Conservation (phyloP, 64 coral and sea anemone species). For the Stichodactyla mertensii region DNA sequence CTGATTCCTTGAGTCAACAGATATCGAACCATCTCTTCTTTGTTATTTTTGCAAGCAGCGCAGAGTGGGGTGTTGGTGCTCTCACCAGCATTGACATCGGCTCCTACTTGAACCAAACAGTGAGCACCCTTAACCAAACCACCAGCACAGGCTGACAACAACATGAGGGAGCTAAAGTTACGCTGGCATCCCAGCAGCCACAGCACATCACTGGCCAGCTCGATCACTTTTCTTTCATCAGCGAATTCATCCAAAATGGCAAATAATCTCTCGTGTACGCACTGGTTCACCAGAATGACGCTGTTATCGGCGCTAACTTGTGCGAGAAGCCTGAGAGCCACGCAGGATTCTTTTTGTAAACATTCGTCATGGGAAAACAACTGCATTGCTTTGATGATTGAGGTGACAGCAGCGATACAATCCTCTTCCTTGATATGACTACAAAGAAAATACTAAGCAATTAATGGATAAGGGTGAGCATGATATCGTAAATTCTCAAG, state of each 20-base stretch:
- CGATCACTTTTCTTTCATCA: slow-evolving; percentile 42
- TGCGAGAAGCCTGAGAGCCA: slow-evolving; percentile 63
- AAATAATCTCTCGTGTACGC: slow-evolving; percentile 72
- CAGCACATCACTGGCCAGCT: slow-evolving; percentile 79
- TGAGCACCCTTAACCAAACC: slow-evolving; percentile 57
- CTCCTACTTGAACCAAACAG: slow-evolving; percentile 76
- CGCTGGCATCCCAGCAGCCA: slow-evolving; percentile 71
- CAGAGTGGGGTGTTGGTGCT: slow-evolving; percentile 76
- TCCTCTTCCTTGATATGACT: background rate
- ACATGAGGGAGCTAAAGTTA: slow-evolving; percentile 63
- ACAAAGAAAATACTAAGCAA: background rate
- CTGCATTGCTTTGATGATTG: slow-evolving; percentile 60
- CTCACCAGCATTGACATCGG: slow-evolving; percentile 88
- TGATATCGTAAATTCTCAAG: too few relatives aligned
- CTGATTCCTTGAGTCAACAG: slow-evolving; percentile 84
- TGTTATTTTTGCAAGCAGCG: slow-evolving; percentile 65
- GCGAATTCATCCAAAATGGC: slow-evolving; percentile 65
- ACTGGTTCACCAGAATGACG: slow-evolving; percentile 52
- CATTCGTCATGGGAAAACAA: slow-evolving; percentile 30
- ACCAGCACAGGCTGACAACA: slow-evolving; percentile 70
- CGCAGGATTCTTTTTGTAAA: slow-evolving; percentile 76
- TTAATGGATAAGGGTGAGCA: background rate
- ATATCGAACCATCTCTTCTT: slow-evolving; percentile 82
- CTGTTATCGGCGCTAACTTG: slow-evolving; percentile 60
- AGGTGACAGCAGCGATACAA: slow-evolving; percentile 23